Conservation (phyloP, 1,140 invertebrate genomes). For the Physella acuta region DNA sequence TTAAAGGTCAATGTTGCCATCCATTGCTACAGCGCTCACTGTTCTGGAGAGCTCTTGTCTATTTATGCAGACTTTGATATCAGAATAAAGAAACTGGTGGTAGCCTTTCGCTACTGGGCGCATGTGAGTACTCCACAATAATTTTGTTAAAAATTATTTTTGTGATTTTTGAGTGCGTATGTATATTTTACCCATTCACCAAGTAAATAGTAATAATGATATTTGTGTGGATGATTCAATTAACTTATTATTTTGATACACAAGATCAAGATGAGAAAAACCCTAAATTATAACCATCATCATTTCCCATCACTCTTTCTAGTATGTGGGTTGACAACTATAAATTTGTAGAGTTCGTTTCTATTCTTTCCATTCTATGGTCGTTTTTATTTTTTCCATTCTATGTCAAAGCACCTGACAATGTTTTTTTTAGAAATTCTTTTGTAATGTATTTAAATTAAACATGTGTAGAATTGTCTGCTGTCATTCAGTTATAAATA, state of each 20-base stretch:
- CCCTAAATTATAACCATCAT: background rate
- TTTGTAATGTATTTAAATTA: no score
- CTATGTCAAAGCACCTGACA: no score
- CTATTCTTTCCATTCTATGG: no score
- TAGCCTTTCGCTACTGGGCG: constrained; percentile 53
- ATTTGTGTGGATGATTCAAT: background rate
- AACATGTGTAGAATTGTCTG: no score
- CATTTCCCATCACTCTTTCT: background rate
- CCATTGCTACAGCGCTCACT: constrained; percentile 40
- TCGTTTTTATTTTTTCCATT: no score
- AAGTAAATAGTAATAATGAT: background rate
- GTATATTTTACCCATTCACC: no score
- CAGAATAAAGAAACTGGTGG: constrained; percentile 43
- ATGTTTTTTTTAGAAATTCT: no score
- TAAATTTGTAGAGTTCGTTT: no score
- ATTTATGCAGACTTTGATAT: constrained; percentile 50
- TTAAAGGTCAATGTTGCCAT: constrained; percentile 45
- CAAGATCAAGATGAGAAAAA: background rate
- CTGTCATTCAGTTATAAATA: no score
- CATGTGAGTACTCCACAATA: constrained; percentile 41
- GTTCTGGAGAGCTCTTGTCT: constrained; percentile 45
- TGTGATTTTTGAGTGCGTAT: no score
- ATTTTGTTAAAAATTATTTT: constrained; percentile 3
- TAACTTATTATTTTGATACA: background rate
- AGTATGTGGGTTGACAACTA: no score